Percentiles rank a stretch among this genome's conserved stretches.
These are phyloP conservation scores for Rhea americana DNA, from an alignment of 2,113 vertebrate genomes.

Conservation along the genomic window DNA sequence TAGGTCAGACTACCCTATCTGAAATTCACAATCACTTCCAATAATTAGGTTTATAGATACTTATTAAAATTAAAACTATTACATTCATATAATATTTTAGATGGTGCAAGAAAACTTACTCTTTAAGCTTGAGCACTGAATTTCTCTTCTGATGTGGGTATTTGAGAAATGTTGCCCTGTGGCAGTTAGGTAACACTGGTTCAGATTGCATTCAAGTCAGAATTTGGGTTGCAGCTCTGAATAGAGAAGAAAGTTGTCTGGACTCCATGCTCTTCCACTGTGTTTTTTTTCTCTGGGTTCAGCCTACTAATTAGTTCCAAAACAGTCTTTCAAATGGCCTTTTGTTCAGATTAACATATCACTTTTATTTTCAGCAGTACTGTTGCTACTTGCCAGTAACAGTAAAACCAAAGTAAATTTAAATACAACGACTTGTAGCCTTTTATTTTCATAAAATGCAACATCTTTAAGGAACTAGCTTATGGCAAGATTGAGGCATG, in stretches of 20 bases:
- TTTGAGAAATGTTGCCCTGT: not conserved
- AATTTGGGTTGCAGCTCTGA: not conserved
- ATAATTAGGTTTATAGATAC: not conserved
- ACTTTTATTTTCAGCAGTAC: not conserved
- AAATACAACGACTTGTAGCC: not conserved
- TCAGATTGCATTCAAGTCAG: not conserved
- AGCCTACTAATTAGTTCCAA: not conserved
- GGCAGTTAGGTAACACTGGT: not conserved
- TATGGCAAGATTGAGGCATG: not conserved
- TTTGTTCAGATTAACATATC: not conserved
- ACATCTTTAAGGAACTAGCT: not conserved
- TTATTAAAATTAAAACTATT: not conserved
- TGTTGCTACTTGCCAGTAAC: not conserved
- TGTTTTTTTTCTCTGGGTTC: not conserved
- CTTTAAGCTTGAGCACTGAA: not conserved
- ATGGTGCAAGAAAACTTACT: not conserved
- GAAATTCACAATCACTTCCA: not conserved
- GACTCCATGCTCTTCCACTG: not conserved
- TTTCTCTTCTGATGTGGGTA: not conserved
- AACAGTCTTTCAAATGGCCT: not conserved
- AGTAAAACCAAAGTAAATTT: not conserved
- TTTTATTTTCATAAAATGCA: not conserved
- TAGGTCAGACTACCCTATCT: not conserved
- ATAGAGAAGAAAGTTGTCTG: not conserved
- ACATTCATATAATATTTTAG: not conserved